phyloP scores from a whole-genome alignment of 2,113 vertebrate genomes.

The Vicugna pacos region DNA sequence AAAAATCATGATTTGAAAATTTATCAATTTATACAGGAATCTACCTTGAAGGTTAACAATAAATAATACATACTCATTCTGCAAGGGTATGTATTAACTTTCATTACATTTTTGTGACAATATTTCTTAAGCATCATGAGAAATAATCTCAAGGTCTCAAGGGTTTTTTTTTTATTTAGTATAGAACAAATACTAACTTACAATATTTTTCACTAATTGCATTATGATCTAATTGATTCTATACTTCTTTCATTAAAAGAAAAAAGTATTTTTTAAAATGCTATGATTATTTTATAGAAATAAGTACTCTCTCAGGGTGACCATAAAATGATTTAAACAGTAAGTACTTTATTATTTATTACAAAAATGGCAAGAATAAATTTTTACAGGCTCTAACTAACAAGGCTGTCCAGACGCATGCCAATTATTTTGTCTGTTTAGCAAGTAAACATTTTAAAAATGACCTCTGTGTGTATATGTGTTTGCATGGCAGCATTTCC shows the following conservation, averaged over 20 bases:
- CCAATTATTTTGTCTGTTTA: background rate
- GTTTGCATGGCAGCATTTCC: background rate
- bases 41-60: background rate
- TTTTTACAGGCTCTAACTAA: background rate
- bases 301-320: background rate
- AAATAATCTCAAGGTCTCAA: slow-evolving; percentile 2
- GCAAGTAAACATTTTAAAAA: background rate
- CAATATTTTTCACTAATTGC: background rate
- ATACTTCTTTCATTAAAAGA: background rate
- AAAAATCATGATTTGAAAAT: background rate
- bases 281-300: background rate
- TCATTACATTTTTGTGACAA: slow-evolving; percentile 8
- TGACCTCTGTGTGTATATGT: background rate
- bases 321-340: background rate
- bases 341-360: background rate
- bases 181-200: background rate
- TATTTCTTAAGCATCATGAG: background rate
- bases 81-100: background rate
- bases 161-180: background rate
- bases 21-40: background rate
- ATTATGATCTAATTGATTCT: background rate
- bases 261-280: background rate
- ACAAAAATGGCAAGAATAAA: background rate
- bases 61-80: background rate
- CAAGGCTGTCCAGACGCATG: background rate